Conservation (phyloP, 2,113 vertebrate genomes). For the Opisthocomus hoazin region DNA sequence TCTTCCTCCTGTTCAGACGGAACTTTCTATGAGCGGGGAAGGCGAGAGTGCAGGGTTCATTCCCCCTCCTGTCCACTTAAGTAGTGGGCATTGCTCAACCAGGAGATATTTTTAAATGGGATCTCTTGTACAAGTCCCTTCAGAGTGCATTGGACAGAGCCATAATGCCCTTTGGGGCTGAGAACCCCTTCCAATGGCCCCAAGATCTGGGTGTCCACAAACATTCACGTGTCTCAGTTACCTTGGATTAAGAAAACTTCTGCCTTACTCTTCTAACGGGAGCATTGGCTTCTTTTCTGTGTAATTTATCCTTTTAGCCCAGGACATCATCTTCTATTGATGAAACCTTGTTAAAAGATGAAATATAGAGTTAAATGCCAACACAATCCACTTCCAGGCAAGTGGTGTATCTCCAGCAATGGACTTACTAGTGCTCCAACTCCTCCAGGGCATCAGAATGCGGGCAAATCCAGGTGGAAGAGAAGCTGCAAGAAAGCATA, state of each 20-base stretch:
- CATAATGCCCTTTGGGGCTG: neutral
- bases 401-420: neutral
- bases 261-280: neutral
- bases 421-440: neutral
- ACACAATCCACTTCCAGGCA: neutral
- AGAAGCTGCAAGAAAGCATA: neutral
- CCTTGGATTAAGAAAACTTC: neutral
- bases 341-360: neutral
- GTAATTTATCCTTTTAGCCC: neutral
- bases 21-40: too few relatives aligned
- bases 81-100: too few relatives aligned
- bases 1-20: too few relatives aligned
- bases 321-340: neutral
- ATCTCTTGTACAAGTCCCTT: neutral
- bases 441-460: neutral
- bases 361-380: neutral
- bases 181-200: neutral
- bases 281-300: neutral
- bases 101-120: too few relatives aligned
- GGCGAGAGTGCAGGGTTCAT: too few relatives aligned
- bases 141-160: neutral
- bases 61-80: too few relatives aligned
- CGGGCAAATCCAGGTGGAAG: neutral
- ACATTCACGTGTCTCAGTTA: rapidly evolving
- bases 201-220: rapidly evolving